Base-by-base conservation (phyloP, 2,888 invertebrate species). In the Ormyrus nitidulus region DNA sequence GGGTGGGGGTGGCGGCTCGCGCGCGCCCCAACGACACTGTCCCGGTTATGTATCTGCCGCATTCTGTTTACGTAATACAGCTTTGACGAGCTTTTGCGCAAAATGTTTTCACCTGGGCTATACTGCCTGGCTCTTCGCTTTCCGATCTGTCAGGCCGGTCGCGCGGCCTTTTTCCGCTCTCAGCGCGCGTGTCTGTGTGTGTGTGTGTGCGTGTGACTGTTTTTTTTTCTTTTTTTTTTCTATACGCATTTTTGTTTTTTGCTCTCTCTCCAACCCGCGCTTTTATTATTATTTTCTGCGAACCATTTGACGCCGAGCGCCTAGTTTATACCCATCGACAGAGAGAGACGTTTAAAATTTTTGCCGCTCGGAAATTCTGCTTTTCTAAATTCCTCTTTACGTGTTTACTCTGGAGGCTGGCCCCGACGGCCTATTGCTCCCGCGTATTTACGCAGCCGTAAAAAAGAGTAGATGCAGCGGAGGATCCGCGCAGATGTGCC, bases 1-100 rank as follows among this genome's bases (percentile, higher is more conserved):
- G 13, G 0, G n/a, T 59, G 61, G 51, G 51, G 9, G 48, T 9
- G 54, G 51, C 5, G 61, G 56, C 44, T 62, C 61, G 10, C 46
- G 6, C 44, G 34, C 44, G 34, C 59, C 19, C 48, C 8, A 58
- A 54, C 72, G 78, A 68, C 70, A 70, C 69, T 74, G 58, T 46
- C 69, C 74, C 73, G 74, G 70, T 74, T 77, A 81, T 81, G 81
- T 64, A 58, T 75, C 62, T 73, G 77, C 72, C 81, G 78, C 78
- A 78, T 75, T 79, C 81, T 81, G 79, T 82, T 81, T 79, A 76
- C 79, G 72, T 73, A 76, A 81, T 81, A 70, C 70, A 77, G 77
- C 77, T 81, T 81, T 77, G 77, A 81, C 80, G 77, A 81, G 80
- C 68, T 80, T 80, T 81, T 65, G 78, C 77, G 72, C 72, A 73